A percentile compares a stretch with the other conserved stretches of the same genome.
phyloP scores from a whole-genome alignment of 2,888 invertebrate genomes.

The Exephanes ischioxanthus region DNA sequence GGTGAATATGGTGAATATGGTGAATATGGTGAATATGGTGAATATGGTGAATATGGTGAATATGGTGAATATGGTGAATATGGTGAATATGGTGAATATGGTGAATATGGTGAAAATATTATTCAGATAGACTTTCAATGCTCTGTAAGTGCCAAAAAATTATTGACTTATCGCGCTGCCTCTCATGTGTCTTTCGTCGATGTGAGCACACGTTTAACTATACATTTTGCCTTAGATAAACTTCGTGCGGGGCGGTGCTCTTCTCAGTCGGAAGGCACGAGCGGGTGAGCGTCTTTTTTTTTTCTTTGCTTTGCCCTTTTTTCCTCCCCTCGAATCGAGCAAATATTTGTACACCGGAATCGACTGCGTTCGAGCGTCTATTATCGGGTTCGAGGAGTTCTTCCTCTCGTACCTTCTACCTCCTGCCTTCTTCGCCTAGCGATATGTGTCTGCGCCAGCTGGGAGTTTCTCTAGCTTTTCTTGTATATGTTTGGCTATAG shows the following conservation, averaged over 20 bases:
- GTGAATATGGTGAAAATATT: background rate
- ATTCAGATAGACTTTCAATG: background rate
- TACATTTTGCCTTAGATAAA: constrained; percentile 32
- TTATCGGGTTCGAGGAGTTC: constrained; percentile 52
- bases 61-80: no score
- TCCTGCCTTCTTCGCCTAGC: constrained; percentile 3
- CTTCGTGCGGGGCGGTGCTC: constrained; percentile 23
- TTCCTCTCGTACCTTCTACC: background rate
- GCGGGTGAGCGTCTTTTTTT: constrained; percentile 28
- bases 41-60: no score
- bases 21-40: no score
- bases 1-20: background rate
- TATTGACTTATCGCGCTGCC: constrained; percentile 36
- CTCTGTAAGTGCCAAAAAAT: constrained; percentile 1
- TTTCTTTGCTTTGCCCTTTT: constrained; percentile 11
- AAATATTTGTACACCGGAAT: constrained; percentile 60
- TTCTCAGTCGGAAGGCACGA: constrained; percentile 32
- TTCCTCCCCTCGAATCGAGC: constrained; percentile 9
- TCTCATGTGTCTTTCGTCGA: constrained; percentile 17
- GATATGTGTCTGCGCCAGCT: constrained; percentile 28
- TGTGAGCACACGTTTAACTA: constrained; percentile 9
- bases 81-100: no score
- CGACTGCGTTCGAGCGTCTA: constrained; percentile 58
- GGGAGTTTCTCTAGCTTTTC: constrained; percentile 1
- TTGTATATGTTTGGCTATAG: constrained; percentile 10